phyloP scores from a whole-genome alignment of 2,888 invertebrate genomes.

The Megaustenia siamemsis region DNA sequence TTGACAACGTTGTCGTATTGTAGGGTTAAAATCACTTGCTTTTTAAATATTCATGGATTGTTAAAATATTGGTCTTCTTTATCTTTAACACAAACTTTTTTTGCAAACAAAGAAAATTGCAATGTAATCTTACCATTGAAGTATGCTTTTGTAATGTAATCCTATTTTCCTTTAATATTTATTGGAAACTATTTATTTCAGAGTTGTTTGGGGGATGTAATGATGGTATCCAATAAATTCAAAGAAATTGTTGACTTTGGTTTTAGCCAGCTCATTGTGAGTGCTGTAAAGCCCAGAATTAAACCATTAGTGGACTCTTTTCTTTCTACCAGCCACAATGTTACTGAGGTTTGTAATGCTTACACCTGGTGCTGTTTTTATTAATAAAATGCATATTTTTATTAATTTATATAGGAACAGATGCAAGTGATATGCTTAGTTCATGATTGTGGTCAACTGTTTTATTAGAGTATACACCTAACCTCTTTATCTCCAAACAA shows the following conservation, averaged over 20 bases:
- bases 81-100: no score
- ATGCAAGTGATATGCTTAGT: no score
- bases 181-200: conserved; percentile 63
- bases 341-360: conserved; percentile 85
- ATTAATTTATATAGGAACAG: no score
- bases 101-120: background rate
- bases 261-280: conserved; percentile 88
- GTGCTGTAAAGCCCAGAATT: conserved; percentile 90
- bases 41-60: no score
- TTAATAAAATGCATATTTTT: background rate
- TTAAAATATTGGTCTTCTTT: no score
- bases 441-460: background rate
- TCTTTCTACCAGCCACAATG: conserved; percentile 87
- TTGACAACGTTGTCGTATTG: no score
- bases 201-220: conserved; percentile 80
- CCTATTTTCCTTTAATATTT: background rate
- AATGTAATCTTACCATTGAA: background rate
- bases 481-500: no score
- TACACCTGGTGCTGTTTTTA: background rate
- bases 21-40: no score
- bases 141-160: background rate
- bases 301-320: conserved; percentile 92
- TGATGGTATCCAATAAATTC: conserved; percentile 76
- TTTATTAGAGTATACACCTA: background rate
- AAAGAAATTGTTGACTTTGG: conserved; percentile 86